Evolutionary conservation across 2,888 invertebrate genomes (phyloP).

Genomic region (Leucoma salicis): DNA sequence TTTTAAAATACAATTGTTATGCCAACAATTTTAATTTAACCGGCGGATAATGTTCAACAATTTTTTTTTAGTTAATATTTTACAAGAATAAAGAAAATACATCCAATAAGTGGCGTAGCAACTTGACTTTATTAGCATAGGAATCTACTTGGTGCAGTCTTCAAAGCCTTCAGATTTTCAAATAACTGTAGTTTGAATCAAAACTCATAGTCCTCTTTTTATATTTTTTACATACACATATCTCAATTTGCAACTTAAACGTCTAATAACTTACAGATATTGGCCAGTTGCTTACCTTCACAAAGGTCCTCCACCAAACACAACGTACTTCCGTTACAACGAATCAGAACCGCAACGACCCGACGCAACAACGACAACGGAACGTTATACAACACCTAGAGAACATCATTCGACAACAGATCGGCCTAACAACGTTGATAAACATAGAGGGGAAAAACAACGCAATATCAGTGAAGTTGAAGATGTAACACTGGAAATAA

Average conservation of each 20-base stretch:
- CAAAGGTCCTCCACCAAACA: conserved; percentile 89
- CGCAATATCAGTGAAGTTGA: conserved; percentile 53
- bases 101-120: too few species aligned
- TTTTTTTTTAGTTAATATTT: too few species aligned
- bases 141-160: too few species aligned
- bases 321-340: conserved; percentile 78
- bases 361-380: conserved; percentile 15
- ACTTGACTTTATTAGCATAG: too few species aligned
- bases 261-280: conserved; percentile 56
- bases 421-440: conserved; percentile 33
- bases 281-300: conserved; percentile 94
- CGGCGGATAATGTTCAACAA: too few species aligned
- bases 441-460: conserved; percentile 55
- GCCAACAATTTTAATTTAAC: too few species aligned
- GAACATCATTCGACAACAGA: neutral
- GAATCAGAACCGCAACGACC: conserved; percentile 39
- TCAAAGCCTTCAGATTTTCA: too few species aligned
- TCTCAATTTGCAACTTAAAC: neutral
- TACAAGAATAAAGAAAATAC: too few species aligned
- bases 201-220: too few species aligned
- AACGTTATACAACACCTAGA: conserved; percentile 8
- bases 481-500: conserved; percentile 36
- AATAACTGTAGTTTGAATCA: too few species aligned
- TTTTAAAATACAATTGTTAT: too few species aligned
- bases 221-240: too few species aligned